Evolutionary conservation across 2,888 invertebrate species (phyloP), one percentile per base, ranked within the genome.

Genomic region (Lochmaea crataegi): DNA sequence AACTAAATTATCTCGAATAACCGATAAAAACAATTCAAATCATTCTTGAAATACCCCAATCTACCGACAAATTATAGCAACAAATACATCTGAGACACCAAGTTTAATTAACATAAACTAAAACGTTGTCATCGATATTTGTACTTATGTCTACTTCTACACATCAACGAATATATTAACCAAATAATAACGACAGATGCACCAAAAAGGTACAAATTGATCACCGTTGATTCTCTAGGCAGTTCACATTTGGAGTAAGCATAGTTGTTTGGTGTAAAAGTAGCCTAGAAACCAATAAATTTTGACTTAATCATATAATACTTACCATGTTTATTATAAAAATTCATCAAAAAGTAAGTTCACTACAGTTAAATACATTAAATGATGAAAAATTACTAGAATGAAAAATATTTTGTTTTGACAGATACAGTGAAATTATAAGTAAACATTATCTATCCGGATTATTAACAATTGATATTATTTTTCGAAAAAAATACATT

Each of bases 181-280:
- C 88, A 88, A 65, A 87, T 48, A 41, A 88, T 65, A 65, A 90
- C 82, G 67, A 88, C 76, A 16, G 89, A 84, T 32, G 83, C 81
- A n/a, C 91, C 87, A 45, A 88, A 77, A 81, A 91, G 87, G 80
- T 95, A 92, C 48, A 93, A 86, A 42, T 85, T 85, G 65, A 93
- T 90, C 61, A 96, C 92, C 12, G 93, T 93, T 73, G 90, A 89
- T 87, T 97, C 96, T 72, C 89, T 88, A 1, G 97, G 95, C 91
- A 97, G 90, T 79, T 91, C 91, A 85, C 98, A 98, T 85, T 95
- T 74, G 89, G 88, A 77, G 65, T 96, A 89, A 51, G 91, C 90
- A 85, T 93, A 93, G 83, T 94, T 91, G 76, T 92, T 90, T 0
- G 93, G 91, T 45, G 92, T 92, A 80, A 97, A 90, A 53, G 92